Evolutionary conservation across 2,888 invertebrate genomes (phyloP), one percentile per base, ranked within the genome.

Genomic region (Cremastobaeus sp.): DNA sequence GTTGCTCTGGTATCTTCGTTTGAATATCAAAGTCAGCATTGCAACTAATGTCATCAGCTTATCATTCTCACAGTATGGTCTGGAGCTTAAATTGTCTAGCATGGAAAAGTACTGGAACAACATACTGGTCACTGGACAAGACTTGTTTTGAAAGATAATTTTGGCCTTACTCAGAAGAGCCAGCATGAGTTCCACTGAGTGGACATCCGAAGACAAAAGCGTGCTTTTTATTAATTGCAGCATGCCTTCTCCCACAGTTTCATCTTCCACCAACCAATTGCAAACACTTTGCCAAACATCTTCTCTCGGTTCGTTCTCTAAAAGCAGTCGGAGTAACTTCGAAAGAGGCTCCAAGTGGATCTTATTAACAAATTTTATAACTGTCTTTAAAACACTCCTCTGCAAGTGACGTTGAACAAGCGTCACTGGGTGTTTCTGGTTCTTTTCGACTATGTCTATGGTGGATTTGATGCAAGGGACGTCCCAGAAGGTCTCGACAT

Each of bases 391-490:
- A 6, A 60, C 39, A 2, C 1, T 17, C 37, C 60, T 25, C 9
- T 54, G 1, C 4, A 69, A 20, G 1, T 14, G 14, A 21, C 9
- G 45, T 8, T 68, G 68, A 2, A 68, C 0, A 1, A 59, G 11
- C 5, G 3, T 68, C 35, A 52, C 50, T 2, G 59, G 68, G 8
- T 20, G 35, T 14, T 45, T 17, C 3, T 60, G 39, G 14, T 47
- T 54, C 12, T 32, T 32, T 14, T 25, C 8, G 2, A 25, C 21
- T 2, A 66, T 41, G 1, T 34, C n/a, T 9, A 1, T 21, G 0
- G 50, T 9, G 0, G 3, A 0, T 0, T 28, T 34, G 4, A 66
- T 1, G 2, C 14, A 14, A 1, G 32, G 5, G 0, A 32, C 4
- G n/a, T 30, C 12, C 65, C 54, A 65, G 9, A 8, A 21, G 6